phyloP scores from a whole-genome alignment of 2,113 vertebrate genomes.

The Rostratula benghalensis region DNA sequence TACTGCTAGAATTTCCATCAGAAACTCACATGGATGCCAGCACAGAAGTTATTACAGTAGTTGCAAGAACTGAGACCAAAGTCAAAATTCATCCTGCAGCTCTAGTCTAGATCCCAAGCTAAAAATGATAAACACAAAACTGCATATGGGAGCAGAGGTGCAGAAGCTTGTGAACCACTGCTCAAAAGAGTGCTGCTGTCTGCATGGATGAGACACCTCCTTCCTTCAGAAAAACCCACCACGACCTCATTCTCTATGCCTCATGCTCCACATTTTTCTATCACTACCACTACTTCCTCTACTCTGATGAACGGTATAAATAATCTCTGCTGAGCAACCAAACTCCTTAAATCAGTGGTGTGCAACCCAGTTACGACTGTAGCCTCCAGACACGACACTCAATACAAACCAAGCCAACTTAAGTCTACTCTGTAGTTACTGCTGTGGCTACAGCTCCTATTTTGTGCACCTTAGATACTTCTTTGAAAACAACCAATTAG shows the following conservation, averaged over 20 bases:
- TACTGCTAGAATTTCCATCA: neutral
- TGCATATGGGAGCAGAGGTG: neutral
- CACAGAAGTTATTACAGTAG: neutral
- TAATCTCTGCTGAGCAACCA: neutral
- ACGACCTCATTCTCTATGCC: neutral
- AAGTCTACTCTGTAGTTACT: neutral
- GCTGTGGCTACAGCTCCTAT: neutral
- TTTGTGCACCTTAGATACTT: neutral
- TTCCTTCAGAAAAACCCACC: neutral
- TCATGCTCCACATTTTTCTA: neutral
- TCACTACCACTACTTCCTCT: neutral
- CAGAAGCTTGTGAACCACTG: neutral
- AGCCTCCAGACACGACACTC: neutral
- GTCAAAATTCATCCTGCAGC: neutral
- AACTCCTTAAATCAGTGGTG: neutral
- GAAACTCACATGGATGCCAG: neutral
- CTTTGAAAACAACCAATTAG: neutral
- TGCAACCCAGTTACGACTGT: neutral
- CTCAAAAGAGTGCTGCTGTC: neutral
- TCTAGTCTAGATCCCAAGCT: neutral
- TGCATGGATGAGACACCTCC: neutral
- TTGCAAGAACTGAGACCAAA: neutral
- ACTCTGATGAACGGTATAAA: neutral
- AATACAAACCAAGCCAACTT: neutral
- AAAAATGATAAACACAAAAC: neutral